Conservation (phyloP, 1,140 invertebrate genomes). For the Thereuonema tuberculata region DNA sequence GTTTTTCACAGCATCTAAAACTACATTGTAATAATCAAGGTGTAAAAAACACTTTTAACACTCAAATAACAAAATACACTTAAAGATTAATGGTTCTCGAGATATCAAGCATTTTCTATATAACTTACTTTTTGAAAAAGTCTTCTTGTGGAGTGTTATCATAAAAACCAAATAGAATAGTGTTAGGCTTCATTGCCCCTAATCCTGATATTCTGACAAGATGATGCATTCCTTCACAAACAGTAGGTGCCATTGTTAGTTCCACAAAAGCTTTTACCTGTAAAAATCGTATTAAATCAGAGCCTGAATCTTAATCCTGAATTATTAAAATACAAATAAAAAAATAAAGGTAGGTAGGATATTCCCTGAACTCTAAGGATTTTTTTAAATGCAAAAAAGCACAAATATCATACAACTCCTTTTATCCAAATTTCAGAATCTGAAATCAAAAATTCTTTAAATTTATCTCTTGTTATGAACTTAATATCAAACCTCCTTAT, state of each 20-base stretch:
- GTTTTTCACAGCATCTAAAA: no score
- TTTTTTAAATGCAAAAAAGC: not conserved
- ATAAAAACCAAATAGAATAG: constrained; percentile 72
- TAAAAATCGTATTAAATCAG: constrained; percentile 8
- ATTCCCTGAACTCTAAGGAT: not conserved
- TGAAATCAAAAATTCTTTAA: not conserved
- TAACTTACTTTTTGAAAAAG: constrained; percentile 19
- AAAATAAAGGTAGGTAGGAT: not conserved
- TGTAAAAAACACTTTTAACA: no score
- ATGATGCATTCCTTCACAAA: constrained; percentile 83
- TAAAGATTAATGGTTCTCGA: no score
- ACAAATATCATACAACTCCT: not conserved
- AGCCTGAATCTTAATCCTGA: not conserved
- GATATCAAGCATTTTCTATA: no score
- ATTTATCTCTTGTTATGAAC: not conserved
- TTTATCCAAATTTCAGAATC: not conserved
- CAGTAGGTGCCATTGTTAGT: constrained; percentile 66
- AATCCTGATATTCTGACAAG: constrained; percentile 81
- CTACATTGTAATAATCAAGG: no score
- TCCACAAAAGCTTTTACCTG: constrained; percentile 94
- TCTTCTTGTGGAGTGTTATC: constrained; percentile 33
- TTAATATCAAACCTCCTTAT: no score
- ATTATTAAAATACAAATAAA: not conserved
- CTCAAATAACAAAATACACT: no score
- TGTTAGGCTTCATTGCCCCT: constrained; percentile 98